A percentile compares a stretch with the other conserved stretches of the same genome.
These are phyloP conservation scores for Manis crassicaudata DNA, from an alignment of 2,797 vertebrate species.

Conservation along the genomic window DNA sequence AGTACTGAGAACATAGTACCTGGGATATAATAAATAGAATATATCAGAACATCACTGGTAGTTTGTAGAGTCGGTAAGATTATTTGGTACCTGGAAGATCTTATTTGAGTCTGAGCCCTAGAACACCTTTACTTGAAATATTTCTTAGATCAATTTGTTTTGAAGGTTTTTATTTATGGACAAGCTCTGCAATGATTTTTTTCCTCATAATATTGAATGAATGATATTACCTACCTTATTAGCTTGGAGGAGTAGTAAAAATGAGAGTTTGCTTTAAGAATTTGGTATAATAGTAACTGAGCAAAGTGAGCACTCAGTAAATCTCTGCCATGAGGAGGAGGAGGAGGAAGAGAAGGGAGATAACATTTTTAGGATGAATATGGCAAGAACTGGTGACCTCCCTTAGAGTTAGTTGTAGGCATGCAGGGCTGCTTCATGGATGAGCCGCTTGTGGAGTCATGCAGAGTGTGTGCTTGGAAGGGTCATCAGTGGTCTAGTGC, in stretches of 20 bases:
- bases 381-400: background rate
- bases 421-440: background rate
- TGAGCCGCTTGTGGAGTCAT: background rate
- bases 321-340: background rate
- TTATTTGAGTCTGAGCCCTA: background rate
- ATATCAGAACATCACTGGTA: background rate
- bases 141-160: background rate
- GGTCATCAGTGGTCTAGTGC: too few relatives aligned
- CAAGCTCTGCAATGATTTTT: background rate
- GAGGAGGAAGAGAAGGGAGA: background rate
- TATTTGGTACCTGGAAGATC: background rate
- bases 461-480: background rate
- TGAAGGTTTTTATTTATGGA: background rate
- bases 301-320: background rate
- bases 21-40: background rate
- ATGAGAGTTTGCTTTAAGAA: background rate
- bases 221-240: background rate
- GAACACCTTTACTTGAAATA: background rate
- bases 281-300: background rate
- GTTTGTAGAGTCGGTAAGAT: background rate
- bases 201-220: background rate
- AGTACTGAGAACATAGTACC: background rate
- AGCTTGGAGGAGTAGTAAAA: background rate
- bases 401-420: background rate
- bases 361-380: background rate